Evolutionary conservation across 2,113 vertebrate species (phyloP).

Genomic region (Mixornis gularis): DNA sequence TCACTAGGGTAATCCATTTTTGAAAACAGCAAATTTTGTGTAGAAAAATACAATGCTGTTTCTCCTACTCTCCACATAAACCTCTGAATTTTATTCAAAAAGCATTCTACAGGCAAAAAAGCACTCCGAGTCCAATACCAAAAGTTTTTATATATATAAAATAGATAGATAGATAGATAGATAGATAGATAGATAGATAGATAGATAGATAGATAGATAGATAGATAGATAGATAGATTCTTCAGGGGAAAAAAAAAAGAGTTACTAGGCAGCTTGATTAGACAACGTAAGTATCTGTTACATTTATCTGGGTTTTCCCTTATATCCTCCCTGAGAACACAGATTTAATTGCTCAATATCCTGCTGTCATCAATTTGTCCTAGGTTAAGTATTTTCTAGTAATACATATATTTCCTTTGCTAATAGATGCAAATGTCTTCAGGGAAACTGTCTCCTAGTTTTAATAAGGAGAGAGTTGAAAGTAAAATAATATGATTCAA

Average conservation of each 20-base stretch:
- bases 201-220: no score
- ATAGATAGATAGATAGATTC: no score
- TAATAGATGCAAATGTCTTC: conserved; percentile 28
- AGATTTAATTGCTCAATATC: conserved; percentile 3
- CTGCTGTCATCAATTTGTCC: conserved; percentile 20
- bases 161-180: no score
- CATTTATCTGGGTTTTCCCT: background rate
- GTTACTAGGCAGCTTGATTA: background rate
- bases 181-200: no score
- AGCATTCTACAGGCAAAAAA: background rate
- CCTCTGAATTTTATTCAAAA: background rate
- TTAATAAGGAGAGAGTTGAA: conserved; percentile 33
- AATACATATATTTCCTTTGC: conserved; percentile 23
- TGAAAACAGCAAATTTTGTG: background rate
- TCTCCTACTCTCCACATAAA: background rate
- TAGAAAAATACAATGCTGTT: background rate
- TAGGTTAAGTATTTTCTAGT: conserved; percentile 44
- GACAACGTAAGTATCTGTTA: background rate
- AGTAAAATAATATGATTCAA: conserved; percentile 9
- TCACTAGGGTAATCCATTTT: background rate
- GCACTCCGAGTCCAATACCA: background rate
- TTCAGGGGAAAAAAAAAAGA: background rate
- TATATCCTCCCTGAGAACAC: background rate
- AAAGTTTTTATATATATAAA: background rate
- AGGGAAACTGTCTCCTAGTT: background rate